Evolutionary conservation across 2,888 invertebrate genomes (phyloP).

Genomic region (Penaeus monodon): DNA sequence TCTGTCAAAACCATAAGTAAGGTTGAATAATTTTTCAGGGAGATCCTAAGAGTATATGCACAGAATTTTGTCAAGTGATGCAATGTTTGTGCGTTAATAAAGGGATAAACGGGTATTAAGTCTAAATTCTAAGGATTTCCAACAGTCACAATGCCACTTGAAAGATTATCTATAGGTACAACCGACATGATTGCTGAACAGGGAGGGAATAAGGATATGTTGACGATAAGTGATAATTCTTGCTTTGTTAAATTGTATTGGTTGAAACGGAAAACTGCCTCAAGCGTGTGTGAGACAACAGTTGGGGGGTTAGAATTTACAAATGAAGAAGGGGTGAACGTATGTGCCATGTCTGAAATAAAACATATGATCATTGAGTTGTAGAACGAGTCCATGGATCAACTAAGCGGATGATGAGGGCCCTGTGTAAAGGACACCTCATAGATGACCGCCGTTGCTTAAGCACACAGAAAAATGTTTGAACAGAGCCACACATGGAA

Average conservation of each 20-base stretch:
- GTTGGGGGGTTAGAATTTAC: conserved; percentile 8
- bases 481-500: too few species aligned
- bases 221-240: not conserved
- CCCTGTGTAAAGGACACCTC: not conserved
- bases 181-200: conserved; percentile 12
- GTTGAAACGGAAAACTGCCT: too few species aligned
- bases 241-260: not conserved
- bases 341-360: not conserved
- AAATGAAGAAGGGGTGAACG: not conserved
- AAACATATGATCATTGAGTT: not conserved
- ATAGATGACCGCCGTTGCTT: not conserved
- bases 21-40: conserved; percentile 19
- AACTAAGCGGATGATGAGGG: not conserved
- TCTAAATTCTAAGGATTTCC: conserved; percentile 1
- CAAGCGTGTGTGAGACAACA: too few species aligned
- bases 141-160: not conserved
- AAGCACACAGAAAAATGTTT: not conserved
- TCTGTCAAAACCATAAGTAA: conserved; percentile 5
- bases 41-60: not conserved
- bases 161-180: conserved; percentile 8
- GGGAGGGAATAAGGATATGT: not conserved
- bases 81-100: not conserved
- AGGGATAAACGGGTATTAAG: not conserved
- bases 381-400: conserved; percentile 14
- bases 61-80: not conserved